Percentiles rank a stretch among this genome's conserved stretches.
phyloP scores from a whole-genome alignment of 2,113 vertebrate species.

The Lethenteron reissneri region DNA sequence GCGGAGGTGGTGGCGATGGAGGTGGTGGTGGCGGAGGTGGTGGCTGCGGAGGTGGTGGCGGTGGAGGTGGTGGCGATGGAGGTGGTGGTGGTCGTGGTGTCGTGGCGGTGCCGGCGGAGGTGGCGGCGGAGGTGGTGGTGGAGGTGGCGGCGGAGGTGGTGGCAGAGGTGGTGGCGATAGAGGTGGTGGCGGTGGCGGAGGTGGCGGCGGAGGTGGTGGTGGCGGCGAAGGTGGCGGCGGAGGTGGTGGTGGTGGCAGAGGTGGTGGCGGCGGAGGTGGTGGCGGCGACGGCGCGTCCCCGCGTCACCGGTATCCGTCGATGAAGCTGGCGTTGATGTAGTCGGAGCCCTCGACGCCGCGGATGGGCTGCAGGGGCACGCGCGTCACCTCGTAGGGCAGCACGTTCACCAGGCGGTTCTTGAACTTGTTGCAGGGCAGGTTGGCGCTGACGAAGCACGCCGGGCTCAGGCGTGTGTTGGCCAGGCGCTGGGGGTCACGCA shows the following conservation, averaged over 20 bases:
- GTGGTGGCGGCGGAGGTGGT: no score
- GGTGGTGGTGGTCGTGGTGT: no score
- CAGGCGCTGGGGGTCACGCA: conserved; percentile 31
- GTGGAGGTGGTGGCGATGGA: no score
- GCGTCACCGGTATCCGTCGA: conserved; percentile 64
- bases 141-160: background rate
- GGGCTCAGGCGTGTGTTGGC: conserved; percentile 75
- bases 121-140: background rate
- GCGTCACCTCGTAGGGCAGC: conserved; percentile 73
- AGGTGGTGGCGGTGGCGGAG: background rate
- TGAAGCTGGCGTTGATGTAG: conserved; percentile 89
- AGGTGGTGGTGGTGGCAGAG: no score
- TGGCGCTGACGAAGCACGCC: conserved; percentile 83
- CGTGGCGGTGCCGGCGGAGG: no score
- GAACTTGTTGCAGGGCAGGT: conserved; percentile 87
- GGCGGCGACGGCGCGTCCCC: background rate
- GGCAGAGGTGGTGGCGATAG: background rate
- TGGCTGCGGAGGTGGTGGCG: no score
- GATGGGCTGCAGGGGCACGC: conserved; percentile 77
- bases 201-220: background rate
- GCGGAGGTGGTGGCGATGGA: no score
- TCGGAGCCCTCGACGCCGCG: conserved; percentile 80
- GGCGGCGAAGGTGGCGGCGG: conserved; percentile 8
- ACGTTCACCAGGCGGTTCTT: conserved; percentile 91
- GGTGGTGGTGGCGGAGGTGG: no score